Conservation (phyloP, 2,888 invertebrate species). For the Melitaea athalia region DNA sequence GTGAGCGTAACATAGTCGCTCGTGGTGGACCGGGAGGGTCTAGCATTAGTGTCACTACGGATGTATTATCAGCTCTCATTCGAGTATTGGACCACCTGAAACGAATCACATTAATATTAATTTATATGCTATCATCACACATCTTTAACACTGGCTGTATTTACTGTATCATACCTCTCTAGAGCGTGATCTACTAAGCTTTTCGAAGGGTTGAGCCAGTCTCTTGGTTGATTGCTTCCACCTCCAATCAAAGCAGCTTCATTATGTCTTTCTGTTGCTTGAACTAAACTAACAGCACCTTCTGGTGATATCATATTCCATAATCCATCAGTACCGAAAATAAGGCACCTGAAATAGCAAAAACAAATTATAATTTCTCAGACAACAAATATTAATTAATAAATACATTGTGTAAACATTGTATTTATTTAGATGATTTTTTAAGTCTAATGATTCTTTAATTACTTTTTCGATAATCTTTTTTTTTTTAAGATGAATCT, state of each 20-base stretch:
- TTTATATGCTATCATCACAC: neutral
- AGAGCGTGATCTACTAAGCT: constrained; percentile 90
- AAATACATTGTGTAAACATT: neutral
- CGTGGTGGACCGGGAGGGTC: constrained; percentile 93
- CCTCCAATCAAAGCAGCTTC: constrained; percentile 83
- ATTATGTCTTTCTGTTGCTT: constrained; percentile 90
- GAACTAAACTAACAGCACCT: constrained; percentile 92
- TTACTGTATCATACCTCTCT: constrained; percentile 73
- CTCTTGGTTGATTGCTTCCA: constrained; percentile 66
- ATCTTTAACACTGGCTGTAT: neutral
- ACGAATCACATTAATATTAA: constrained; percentile 22
- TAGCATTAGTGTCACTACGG: constrained; percentile 94
- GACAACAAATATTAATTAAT: neutral
- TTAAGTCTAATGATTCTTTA: too few species aligned
- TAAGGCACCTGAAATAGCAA: constrained; percentile 86
- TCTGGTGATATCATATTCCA: constrained; percentile 97
- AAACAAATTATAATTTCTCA: neutral
- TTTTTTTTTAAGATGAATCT: too few species aligned
- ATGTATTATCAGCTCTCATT: constrained; percentile 97
- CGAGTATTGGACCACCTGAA: constrained; percentile 90
- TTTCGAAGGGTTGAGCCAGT: constrained; percentile 95
- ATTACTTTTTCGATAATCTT: too few species aligned
- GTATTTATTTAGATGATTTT: too few species aligned
- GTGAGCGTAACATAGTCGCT: constrained; percentile 82
- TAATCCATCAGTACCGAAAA: constrained; percentile 97